Evolutionary conservation across 2,797 vertebrate species (phyloP), one percentile per base, ranked within the genome.

Genomic region (Ptychadena robeensis): DNA sequence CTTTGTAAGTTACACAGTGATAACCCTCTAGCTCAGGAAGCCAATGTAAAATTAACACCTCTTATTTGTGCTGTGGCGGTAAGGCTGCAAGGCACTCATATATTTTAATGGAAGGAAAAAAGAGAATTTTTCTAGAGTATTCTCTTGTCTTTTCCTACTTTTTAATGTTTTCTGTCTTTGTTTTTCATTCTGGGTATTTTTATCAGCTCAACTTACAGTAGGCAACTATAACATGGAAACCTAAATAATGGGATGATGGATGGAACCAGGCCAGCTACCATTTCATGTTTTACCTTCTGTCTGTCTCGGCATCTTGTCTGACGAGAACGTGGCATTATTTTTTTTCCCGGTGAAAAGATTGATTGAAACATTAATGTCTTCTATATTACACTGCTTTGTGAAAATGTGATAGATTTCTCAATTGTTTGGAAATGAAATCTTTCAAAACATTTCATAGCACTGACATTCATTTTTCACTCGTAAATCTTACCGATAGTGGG

Each of bases 311-410:
- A 2, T 30, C 61, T 65, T 9, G 14, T 67, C 71, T 75, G 72
- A 75, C 25, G 27, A n/a, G 27, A 59, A 57, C 48, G 32, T 14
- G 30, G 1, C 27, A 11, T 15, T 22, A n/a, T 63, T 71, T 81
- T 48, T 48, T 32, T 38, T 25, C 34, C 30, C 30, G 11, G 67
- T 68, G 35, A 74, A 68, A 68, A 80, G 77, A 80, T 80, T 68
- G 77, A 84, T 84, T 74, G 76, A 74, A 80, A 37, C 77, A 69
- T 74, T 74, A 84, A 84, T 84, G 70, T 80, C 61, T 80, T 73
- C 28, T 63, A 40, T 75, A 80, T 84, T 84, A 64, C 69, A 9
- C 35, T 69, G 38, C 77, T 67, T 57, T 59, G 40, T 67, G 70
- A 70, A 84, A 74, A 74, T 84, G 61, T 63, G 38, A 35, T 69